Evolutionary conservation across 2,888 invertebrate species (phyloP), one percentile per base, ranked within the genome.

Genomic region (Hetaerina titia): DNA sequence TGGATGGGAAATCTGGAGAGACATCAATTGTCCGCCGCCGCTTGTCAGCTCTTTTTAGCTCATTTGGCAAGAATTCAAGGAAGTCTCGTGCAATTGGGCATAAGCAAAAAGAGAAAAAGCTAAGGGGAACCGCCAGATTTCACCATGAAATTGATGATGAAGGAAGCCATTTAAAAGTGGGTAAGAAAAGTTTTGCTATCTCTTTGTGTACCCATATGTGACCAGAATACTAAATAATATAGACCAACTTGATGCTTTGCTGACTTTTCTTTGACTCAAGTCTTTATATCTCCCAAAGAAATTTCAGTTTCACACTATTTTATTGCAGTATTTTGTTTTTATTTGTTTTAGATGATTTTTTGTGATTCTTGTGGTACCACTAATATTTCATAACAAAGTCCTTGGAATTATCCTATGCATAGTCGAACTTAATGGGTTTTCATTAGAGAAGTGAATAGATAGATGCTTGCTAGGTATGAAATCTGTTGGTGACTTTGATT

Each of bases 21-120:
- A n/a, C 94, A 22, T 88, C 95, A 8, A 94, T 89, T 81, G 94
- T 95, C 19, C 57, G 95, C 57, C 58, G 92, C 13, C 64, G 89
- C 58, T 69, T 95, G 22, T 81, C 95, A n/a, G 89, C 95, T 17
- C 31, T 95, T 45, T 69, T 95, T 31, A 64, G 89, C 90, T 64
- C 89, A 17, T 94, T 95, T 87, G 95, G 95, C 63, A 95, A 95
- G 56, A 95, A 87, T 63, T 88, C 95, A 9, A 22, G 45, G 22
- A 69, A 89, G 63, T 94, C 64, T 56, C 63, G n/a, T 17, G 9
- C 31, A 4, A 4, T 15, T 25, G 81, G 81, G 31, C 81, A 95
- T 5, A 89, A 88, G 31, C 94, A 95, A 64, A 88, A 63, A 57
- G 64, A 95, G 89, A 92, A 74, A 31, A 56, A 64, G 31, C n/a